Evolutionary conservation across 1,140 invertebrate genomes (phyloP), one percentile per base, ranked within the genome.

Genomic region (Stenopsyche tienmushanensis): DNA sequence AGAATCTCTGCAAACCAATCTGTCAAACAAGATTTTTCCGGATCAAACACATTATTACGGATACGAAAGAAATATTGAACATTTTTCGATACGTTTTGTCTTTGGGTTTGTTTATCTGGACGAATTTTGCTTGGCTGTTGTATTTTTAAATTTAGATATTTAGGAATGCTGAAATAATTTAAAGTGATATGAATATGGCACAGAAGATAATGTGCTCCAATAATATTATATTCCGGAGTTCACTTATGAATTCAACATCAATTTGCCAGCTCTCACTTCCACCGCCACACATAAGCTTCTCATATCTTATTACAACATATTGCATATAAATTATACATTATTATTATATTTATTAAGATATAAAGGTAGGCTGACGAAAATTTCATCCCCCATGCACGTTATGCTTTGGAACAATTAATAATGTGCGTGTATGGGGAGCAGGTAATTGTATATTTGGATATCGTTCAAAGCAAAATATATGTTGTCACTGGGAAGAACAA

Each of bases 401-500:
- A 7, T 47, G n/a, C n/a, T 34, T 34, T 34, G 29, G 29, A 13
- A 34, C 5, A 34, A 47, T 9, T 9, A 20, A 15, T 47, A 47
- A n/a, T 20, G 17, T 47, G 44, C n/a, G 17, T 18, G 39, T 54
- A 54, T 57, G 39, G 57, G 57, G 34, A 45, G 24, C 57, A 60
- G 57, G 57, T 60, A 60, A 57, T 41, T 57, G 53, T 60, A 47
- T 47, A 47, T 26, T 45, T 60, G 57, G 57, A 34, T 18, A 41
- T 52, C 45, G 59, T 69, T 65, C 64, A 69, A 69, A 69, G 67
- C 67, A 69, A 69, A 69, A 69, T 69, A 69, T 50, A 64, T 65
- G 66, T 65, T 69, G 50, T 59, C 34, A 44, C 42, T 58, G 42
- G 41, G 53, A 58, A 26, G 44, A 45, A 52, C 23, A 23, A n/a